Evolutionary conservation across 2,797 vertebrate genomes (phyloP).

Genomic region (Pseudopleuronectes americanus): DNA sequence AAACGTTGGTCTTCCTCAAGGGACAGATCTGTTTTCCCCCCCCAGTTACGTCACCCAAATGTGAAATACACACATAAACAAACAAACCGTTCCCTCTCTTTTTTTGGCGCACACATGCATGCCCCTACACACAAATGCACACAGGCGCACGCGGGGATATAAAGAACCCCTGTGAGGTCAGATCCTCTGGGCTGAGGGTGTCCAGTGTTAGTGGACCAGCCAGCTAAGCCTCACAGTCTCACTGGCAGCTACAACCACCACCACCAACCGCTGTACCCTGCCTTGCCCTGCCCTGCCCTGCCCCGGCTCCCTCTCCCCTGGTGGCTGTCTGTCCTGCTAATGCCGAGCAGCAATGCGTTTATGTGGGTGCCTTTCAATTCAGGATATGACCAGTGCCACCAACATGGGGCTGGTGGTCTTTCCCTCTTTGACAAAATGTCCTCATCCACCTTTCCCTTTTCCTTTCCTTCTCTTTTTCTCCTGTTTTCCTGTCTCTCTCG

Average conservation of each 20-base stretch:
- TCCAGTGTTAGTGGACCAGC: constrained; percentile 71
- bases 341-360: constrained; percentile 39
- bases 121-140: constrained; percentile 60
- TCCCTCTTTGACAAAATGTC: neutral
- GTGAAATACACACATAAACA: constrained; percentile 65
- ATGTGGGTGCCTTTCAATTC: constrained; percentile 59
- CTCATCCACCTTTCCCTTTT: constrained; percentile 63
- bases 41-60: constrained; percentile 78
- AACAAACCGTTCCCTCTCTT: constrained; percentile 35
- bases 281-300: constrained; percentile 66
- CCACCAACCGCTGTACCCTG: constrained; percentile 71
- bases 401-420: constrained; percentile 64
- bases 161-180: constrained; percentile 86
- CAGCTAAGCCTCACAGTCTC: constrained; percentile 74
- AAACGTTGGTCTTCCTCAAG: constrained; percentile 68
- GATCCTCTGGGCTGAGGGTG: constrained; percentile 78
- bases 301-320: constrained; percentile 68
- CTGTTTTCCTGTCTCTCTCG: constrained; percentile 51
- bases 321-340: constrained; percentile 70
- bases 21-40: constrained; percentile 80
- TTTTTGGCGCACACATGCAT: constrained; percentile 45
- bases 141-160: constrained; percentile 66
- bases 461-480: constrained; percentile 59
- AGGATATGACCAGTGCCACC: constrained; percentile 46
- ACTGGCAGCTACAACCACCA: constrained; percentile 74